Conservation (phyloP, 2,113 vertebrate species). For the Charadrius vociferus region DNA sequence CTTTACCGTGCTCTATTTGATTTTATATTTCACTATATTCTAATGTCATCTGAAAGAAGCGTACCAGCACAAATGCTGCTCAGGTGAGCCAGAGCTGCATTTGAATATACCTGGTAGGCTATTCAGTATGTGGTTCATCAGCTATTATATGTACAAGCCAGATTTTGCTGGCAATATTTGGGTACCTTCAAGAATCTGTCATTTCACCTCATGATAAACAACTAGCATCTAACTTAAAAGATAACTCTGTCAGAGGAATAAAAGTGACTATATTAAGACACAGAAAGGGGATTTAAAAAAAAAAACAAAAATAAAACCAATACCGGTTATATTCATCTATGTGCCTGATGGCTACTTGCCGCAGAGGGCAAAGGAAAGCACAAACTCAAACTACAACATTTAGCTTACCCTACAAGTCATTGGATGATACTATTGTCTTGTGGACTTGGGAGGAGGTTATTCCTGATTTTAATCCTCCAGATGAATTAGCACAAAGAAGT, state of each 20-base stretch:
- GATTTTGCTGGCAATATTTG: neutral
- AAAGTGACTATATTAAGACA: neutral
- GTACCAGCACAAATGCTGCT: neutral
- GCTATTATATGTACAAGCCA: neutral
- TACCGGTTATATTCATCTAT: neutral
- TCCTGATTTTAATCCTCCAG: neutral
- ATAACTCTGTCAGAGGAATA: neutral
- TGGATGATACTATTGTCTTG: neutral
- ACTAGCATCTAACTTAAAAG: neutral
- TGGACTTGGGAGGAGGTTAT: neutral
- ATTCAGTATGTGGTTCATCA: neutral
- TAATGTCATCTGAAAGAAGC: neutral
- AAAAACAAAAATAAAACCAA: neutral
- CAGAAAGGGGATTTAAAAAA: neutral
- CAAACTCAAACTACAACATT: neutral
- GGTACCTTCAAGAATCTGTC: neutral
- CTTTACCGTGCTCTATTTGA: neutral
- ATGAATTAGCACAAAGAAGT: neutral
- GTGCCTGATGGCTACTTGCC: neutral
- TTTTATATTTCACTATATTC: neutral
- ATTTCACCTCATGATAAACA: neutral
- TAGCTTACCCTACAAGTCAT: neutral
- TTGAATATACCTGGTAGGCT: neutral
- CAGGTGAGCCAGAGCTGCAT: neutral
- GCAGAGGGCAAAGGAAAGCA: neutral